Evolutionary conservation across 2,113 vertebrate genomes (phyloP).

Genomic region (Ophthalmolycus amberensis): DNA sequence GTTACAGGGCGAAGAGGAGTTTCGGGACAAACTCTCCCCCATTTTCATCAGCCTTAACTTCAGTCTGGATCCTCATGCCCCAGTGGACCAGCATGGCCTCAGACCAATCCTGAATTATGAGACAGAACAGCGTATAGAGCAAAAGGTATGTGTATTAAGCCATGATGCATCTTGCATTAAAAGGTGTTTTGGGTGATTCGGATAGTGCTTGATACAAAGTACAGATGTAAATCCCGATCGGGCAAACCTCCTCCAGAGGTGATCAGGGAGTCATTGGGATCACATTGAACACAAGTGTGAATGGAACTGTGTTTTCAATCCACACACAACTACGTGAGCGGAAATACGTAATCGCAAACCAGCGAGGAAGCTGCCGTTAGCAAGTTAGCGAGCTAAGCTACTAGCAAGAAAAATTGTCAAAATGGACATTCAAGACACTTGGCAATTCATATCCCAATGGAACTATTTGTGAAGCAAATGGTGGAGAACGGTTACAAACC

Average conservation of each 20-base stretch:
- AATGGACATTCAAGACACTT: no score
- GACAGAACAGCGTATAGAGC: conserved; percentile 85
- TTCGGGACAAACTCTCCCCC: conserved; percentile 92
- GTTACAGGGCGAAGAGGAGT: conserved; percentile 88
- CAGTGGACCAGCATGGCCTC: conserved; percentile 83
- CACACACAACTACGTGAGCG: neutral
- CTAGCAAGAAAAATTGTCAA: no score
- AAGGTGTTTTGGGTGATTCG: neutral
- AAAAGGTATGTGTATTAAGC: conserved; percentile 83
- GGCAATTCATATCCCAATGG: no score
- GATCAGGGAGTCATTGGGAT: neutral
- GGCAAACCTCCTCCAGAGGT: neutral
- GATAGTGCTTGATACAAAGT: neutral
- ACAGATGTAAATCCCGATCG: no score
- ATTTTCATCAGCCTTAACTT: conserved; percentile 90
- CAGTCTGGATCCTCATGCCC: conserved; percentile 85
- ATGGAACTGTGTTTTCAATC: neutral
- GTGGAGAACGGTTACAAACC: no score
- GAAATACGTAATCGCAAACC: neutral
- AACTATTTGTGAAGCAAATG: no score
- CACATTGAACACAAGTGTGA: neutral
- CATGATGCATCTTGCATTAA: neutral
- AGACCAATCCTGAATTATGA: conserved; percentile 87
- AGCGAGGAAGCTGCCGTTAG: neutral
- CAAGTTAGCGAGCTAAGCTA: neutral